These are phyloP conservation scores for Achroia grisella DNA, from an alignment of 1,140 invertebrate genomes.

Conservation along the genomic window DNA sequence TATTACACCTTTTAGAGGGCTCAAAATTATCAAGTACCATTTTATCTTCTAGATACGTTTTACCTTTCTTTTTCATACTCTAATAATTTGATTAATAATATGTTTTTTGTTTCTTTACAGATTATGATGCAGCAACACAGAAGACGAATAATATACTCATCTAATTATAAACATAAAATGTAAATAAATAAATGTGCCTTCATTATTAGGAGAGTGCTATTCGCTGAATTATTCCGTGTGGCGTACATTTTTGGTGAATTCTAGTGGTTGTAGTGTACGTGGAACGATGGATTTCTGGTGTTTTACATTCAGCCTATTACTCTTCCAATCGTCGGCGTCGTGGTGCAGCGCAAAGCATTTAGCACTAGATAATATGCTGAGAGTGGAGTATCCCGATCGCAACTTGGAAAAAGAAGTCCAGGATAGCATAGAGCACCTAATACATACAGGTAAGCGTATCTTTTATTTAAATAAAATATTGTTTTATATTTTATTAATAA, in stretches of 20 bases:
- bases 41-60: too few relatives aligned
- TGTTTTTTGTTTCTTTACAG: slow-evolving; percentile 44
- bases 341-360: slow-evolving; percentile 48
- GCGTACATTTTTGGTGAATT: slow-evolving; percentile 28
- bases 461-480: slow-evolving; percentile 8
- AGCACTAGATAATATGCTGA: slow-evolving; percentile 19
- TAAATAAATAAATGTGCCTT: slow-evolving; percentile 16
- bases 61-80: too few relatives aligned
- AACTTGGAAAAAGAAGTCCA: slow-evolving; percentile 39
- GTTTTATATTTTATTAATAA: not conserved
- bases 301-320: slow-evolving; percentile 55
- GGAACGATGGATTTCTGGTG: slow-evolving; percentile 58
- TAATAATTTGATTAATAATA: too few relatives aligned
- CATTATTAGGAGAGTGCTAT: slow-evolving; percentile 5
- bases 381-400: slow-evolving; percentile 13
- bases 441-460: slow-evolving; percentile 53
- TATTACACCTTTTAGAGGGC: too few relatives aligned
- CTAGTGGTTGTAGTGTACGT: slow-evolving; percentile 36
- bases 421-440: slow-evolving; percentile 50
- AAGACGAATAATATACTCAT: slow-evolving; percentile 33
- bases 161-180: slow-evolving; percentile 57
- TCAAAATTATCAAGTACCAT: too few relatives aligned
- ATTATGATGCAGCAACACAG: slow-evolving; percentile 50
- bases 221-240: slow-evolving; percentile 8
- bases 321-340: slow-evolving; percentile 51